Conservation (phyloP, 2,888 invertebrate genomes). For the Apomyelois bistriatella region DNA sequence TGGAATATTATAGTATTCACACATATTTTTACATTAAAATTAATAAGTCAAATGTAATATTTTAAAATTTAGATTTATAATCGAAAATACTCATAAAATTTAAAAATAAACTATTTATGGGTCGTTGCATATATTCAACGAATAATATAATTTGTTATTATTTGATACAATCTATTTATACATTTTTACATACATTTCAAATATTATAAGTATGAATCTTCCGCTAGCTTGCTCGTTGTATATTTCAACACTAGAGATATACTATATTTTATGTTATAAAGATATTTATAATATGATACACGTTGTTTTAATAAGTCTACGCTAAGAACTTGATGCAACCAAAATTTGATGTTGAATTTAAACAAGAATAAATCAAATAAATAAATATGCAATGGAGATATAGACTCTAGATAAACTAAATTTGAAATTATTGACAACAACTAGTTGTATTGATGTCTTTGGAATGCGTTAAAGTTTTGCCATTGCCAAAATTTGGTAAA, state of each 20-base stretch:
- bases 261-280: background rate
- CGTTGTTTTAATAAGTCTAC: constrained; percentile 8
- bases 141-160: background rate
- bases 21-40: too few species aligned
- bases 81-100: background rate
- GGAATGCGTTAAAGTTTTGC: background rate
- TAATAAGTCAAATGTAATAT: background rate
- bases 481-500: too few species aligned
- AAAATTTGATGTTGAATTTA: too few species aligned
- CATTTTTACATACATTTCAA: constrained; percentile 11
- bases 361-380: too few species aligned
- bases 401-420: too few species aligned
- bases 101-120: background rate
- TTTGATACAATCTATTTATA: constrained; percentile 6
- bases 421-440: too few species aligned
- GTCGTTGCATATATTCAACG: background rate
- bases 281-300: constrained; percentile 6
- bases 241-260: background rate
- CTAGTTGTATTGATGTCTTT: too few species aligned
- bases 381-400: too few species aligned
- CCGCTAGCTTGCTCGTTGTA: background rate
- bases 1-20: too few species aligned
- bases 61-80: background rate
- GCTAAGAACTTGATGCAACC: background rate
- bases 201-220: background rate